A percentile compares a stretch with the other conserved stretches of the same genome.
Conservation (phyloP, 2,113 vertebrate genomes). For the Lophochroa leadbeateri region DNA sequence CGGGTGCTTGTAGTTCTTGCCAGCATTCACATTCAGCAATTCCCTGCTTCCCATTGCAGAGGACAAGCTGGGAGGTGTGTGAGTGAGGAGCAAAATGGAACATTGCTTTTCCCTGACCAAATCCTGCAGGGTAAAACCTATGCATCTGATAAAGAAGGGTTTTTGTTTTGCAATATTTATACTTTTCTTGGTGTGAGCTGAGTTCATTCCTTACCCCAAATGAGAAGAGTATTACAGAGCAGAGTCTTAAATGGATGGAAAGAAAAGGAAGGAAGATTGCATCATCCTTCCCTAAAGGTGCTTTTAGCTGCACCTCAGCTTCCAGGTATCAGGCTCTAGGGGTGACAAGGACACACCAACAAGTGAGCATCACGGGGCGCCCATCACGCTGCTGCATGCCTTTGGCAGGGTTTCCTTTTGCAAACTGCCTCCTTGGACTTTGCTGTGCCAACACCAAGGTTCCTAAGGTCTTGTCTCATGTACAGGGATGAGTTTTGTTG, state of each 20-base stretch:
- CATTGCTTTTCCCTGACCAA: neutral
- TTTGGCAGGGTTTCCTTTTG: neutral
- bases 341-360: neutral
- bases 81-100: neutral
- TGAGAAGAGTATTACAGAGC: neutral
- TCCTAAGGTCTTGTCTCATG: neutral
- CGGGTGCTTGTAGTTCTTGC: neutral
- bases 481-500: neutral
- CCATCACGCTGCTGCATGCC: rapidly evolving
- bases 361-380: neutral
- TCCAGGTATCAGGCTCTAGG: neutral
- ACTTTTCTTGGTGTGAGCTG: neutral
- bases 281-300: neutral
- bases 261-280: neutral
- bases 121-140: neutral
- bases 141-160: neutral
- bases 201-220: neutral
- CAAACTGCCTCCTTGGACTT: neutral
- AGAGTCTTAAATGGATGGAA: neutral
- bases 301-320: neutral
- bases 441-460: neutral
- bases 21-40: neutral
- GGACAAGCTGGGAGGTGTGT: neutral
- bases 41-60: neutral
- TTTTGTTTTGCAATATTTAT: neutral